These are phyloP conservation scores for Halocynthia roretzi DNA, from an alignment of 23 tunicate genomes.

Conservation along the genomic window DNA sequence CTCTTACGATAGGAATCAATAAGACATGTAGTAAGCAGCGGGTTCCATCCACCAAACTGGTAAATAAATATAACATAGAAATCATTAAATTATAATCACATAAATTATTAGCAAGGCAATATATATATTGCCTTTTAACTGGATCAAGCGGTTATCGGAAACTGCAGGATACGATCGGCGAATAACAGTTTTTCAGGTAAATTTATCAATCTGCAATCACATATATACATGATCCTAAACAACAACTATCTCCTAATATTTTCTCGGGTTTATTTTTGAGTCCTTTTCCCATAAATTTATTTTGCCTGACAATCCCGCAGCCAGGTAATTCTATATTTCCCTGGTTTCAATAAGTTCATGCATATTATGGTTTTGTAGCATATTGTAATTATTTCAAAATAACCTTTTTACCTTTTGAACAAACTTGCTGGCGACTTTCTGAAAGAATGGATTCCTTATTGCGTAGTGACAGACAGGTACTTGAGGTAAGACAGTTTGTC, in stretches of 20 bases:
- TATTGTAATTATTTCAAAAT: background rate
- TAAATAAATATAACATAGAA: background rate
- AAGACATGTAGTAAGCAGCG: slow-evolving; percentile 51
- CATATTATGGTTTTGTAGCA: too few relatives aligned
- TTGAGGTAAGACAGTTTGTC: slow-evolving; percentile 71
- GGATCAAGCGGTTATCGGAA: background rate
- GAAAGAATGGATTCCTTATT: slow-evolving; percentile 56
- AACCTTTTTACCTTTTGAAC: slow-evolving; percentile 11
- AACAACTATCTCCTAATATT: too few relatives aligned
- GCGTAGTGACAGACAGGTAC: slow-evolving; percentile 89
- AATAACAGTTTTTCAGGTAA: background rate
- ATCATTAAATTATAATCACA: background rate
- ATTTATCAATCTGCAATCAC: background rate
- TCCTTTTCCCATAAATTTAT: too few relatives aligned
- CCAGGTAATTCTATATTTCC: too few relatives aligned
- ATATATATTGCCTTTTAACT: background rate
- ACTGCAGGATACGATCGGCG: background rate
- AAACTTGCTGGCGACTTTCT: slow-evolving; percentile 29
- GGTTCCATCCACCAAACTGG: slow-evolving; percentile 51
- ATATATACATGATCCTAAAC: too few relatives aligned
- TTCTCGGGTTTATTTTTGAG: too few relatives aligned
- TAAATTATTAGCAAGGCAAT: slow-evolving; percentile 2
- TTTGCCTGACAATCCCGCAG: too few relatives aligned
- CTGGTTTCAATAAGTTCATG: too few relatives aligned
- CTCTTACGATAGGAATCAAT: slow-evolving; percentile 34